Base-by-base conservation (phyloP, 2,113 vertebrate genomes). In the Clinocottus analis region DNA sequence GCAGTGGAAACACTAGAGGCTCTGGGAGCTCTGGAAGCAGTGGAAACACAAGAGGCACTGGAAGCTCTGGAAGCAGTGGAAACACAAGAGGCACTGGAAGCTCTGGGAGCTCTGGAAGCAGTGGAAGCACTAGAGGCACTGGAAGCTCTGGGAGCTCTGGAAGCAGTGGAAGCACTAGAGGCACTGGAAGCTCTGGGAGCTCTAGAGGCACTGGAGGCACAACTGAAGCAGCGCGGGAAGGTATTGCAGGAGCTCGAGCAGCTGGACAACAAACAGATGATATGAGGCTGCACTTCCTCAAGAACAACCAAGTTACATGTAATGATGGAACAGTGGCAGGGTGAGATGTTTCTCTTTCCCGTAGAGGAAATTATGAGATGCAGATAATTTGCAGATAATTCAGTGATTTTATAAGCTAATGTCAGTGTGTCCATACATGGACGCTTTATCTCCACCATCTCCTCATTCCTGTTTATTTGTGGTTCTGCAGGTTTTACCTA, bases 271-370 rank as follows among this genome's bases (percentile, higher is more conserved):
- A 85, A 80, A 69, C 89, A 4, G 88, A 93, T 16, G 94, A 95
- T 3, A 95, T 96, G 95, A 96, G 94, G 80, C 93, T 96, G 55
- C 90, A 95, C 64, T 93, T 95, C 81, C 91, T 89, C 43, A 94
- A 83, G 83, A 94, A 94, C 87, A 87, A 91, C 4, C 80, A 83
- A 5, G 91, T 94, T 41, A 91, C 91, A 5, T 95, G 94, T 72
- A 95, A 89, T 16, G 93, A 96, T 10, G 94, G 94, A 31, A 94
- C 94, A 23, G 90, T 91, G 51, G 94, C 94, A 29, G 93, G 94
- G 94, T 95, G 83, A 91, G 87, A 64, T 41, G 35, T 9, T 64
- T 56, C 9, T 56, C 9, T 61, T 51, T 67, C n/a, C 25, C 63
- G 14, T 23, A 25, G 23, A 55, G n/a, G 23, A 74, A 73, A 41